Conservation (phyloP, 2,797 vertebrate species). For the Pangasius sanitwongsei region DNA sequence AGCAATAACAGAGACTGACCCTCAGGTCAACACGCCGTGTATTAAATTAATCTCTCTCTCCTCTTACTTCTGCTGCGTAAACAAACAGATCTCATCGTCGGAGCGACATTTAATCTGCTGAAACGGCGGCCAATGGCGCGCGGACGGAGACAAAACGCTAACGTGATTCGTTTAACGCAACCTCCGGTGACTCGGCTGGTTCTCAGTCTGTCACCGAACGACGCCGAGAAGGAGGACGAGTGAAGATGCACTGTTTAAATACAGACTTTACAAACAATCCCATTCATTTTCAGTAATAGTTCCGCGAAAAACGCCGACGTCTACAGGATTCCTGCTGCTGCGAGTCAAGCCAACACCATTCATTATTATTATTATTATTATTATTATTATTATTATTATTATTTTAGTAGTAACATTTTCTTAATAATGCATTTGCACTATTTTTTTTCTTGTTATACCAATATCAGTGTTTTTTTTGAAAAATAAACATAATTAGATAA, state of each 20-base stretch:
- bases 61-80: neutral
- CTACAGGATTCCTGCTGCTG: neutral
- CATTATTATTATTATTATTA: too few species aligned
- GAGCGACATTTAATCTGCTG: neutral
- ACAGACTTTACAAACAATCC: neutral
- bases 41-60: neutral
- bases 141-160: constrained; percentile 1
- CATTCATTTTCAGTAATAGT: neutral
- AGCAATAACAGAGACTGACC: neutral
- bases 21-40: neutral
- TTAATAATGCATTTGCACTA: neutral
- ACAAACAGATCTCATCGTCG: constrained; percentile 14
- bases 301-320: neutral
- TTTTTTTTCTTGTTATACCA: neutral
- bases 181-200: neutral
- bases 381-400: too few species aligned
- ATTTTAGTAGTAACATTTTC: neutral
- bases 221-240: neutral
- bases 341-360: neutral
- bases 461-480: too few species aligned
- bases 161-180: neutral
- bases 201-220: neutral
- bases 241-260: neutral
- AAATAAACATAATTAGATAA: too few species aligned
- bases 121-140: constrained; percentile 11